Evolutionary conservation across 1,140 invertebrate genomes (phyloP).

Genomic region (Brachionus koreanus): DNA sequence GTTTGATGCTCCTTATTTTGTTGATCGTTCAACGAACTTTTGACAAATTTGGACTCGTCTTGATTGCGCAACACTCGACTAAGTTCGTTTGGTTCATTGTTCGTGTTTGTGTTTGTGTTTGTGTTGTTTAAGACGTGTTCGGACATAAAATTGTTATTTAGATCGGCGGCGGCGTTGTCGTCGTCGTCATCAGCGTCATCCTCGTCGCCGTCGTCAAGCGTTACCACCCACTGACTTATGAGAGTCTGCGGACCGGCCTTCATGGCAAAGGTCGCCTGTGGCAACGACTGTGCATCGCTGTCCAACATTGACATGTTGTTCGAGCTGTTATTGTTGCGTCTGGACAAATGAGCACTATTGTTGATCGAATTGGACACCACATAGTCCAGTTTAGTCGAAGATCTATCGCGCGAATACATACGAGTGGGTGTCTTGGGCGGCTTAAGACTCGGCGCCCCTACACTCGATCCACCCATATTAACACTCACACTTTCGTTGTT

Average conservation of each 20-base stretch:
- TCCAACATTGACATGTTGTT: slow-evolving; percentile 32
- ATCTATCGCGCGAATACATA: slow-evolving; percentile 14
- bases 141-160: slow-evolving; percentile 8
- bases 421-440: slow-evolving; percentile 37
- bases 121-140: too few relatives aligned
- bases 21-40: too few relatives aligned
- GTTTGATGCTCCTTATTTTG: not conserved
- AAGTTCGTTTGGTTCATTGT: too few relatives aligned
- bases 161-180: not conserved
- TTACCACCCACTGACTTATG: slow-evolving; percentile 42
- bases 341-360: not conserved
- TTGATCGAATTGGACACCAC: not conserved
- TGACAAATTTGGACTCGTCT: too few relatives aligned
- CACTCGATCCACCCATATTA: not conserved
- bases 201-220: slow-evolving; percentile 34
- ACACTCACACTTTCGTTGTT: too few relatives aligned
- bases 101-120: too few relatives aligned
- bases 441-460: not conserved
- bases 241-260: slow-evolving; percentile 41
- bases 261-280: slow-evolving; percentile 39
- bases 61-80: too few relatives aligned
- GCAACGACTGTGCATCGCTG: slow-evolving; percentile 37
- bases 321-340: not conserved
- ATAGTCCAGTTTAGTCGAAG: not conserved
- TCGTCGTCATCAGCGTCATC: slow-evolving; percentile 22